A percentile compares a stretch with the other conserved stretches of the same genome.
These are phyloP conservation scores for Zaprionus inermis DNA, from an alignment of 1,140 invertebrate species.

Conservation along the genomic window DNA sequence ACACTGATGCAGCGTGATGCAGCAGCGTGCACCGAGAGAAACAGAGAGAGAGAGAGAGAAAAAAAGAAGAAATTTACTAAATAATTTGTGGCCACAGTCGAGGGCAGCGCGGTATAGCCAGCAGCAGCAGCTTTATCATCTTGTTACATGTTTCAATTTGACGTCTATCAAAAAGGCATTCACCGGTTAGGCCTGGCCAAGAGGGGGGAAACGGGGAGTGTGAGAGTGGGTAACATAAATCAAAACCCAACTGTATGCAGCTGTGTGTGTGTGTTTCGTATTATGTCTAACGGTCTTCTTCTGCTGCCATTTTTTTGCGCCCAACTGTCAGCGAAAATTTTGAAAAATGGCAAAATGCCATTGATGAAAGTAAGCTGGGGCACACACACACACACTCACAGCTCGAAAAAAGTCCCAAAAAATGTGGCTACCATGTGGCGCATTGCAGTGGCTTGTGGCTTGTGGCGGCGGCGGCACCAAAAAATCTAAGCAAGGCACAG, in stretches of 20 bases:
- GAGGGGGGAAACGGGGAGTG: slow-evolving; percentile 23
- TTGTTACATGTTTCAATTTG: slow-evolving; percentile 77
- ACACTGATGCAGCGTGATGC: background rate
- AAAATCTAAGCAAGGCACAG: slow-evolving; percentile 57
- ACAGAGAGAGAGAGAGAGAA: background rate
- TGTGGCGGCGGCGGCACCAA: background rate
- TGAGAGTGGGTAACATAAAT: slow-evolving; percentile 56
- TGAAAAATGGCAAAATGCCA: slow-evolving; percentile 83
- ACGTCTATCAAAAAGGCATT: slow-evolving; percentile 74
- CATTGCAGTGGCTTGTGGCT: slow-evolving; percentile 53
- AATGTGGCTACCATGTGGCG: slow-evolving; percentile 36
- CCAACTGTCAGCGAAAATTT: slow-evolving; percentile 80
- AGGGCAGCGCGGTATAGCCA: background rate
- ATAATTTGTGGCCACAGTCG: slow-evolving; percentile 69
- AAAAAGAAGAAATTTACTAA: slow-evolving; percentile 62
- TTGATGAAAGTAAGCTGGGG: slow-evolving; percentile 74
- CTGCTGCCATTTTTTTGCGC: slow-evolving; percentile 28
- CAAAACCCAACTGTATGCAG: slow-evolving; percentile 43
- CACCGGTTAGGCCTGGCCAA: slow-evolving; percentile 34
- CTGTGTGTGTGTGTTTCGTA: slow-evolving; percentile 41
- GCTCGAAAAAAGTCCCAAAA: background rate
- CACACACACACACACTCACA: background rate
- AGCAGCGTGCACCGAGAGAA: background rate
- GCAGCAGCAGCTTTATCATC: slow-evolving; percentile 73
- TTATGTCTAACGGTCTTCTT: slow-evolving; percentile 66